These are phyloP conservation scores for Hybos culiciformis DNA, from an alignment of 2,888 invertebrate species.

Conservation along the genomic window DNA sequence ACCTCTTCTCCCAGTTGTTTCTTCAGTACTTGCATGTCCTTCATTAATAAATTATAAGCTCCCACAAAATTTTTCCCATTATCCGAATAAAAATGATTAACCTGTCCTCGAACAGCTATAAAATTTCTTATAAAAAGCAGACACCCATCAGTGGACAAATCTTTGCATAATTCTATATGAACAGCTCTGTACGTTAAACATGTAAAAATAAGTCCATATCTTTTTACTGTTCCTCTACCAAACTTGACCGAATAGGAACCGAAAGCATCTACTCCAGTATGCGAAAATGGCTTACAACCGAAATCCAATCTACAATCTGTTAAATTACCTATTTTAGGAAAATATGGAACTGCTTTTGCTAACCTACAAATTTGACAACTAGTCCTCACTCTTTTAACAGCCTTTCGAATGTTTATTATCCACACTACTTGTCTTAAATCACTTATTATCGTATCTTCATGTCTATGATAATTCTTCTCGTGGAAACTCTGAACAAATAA, in stretches of 20 bases:
- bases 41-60: conserved; percentile 1
- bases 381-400: neutral
- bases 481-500: too few relatives aligned
- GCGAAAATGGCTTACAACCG: too few relatives aligned
- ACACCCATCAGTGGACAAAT: neutral
- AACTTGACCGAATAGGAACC: neutral
- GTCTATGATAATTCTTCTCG: too few relatives aligned
- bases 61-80: conserved; percentile 6
- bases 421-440: conserved; percentile 3
- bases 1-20: too few relatives aligned
- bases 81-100: conserved; percentile 1
- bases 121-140: too few relatives aligned
- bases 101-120: too few relatives aligned
- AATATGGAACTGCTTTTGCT: neutral
- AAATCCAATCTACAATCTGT: conserved; percentile 2
- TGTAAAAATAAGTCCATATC: conserved; percentile 5
- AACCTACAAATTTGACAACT: conserved; percentile 2
- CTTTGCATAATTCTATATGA: conserved; percentile 3
- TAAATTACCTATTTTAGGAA: conserved; percentile 5
- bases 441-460: too few relatives aligned
- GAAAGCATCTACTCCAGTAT: conserved; percentile 1
- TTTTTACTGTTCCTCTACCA: neutral
- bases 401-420: conserved; percentile 5
- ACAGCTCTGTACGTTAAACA: conserved; percentile 4
- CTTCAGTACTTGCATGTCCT: conserved; percentile 2